Percentiles rank a stretch among this genome's conserved stretches.
Evolutionary conservation across 2,888 invertebrate species (phyloP).

Genomic region (Stegophylla sp.): DNA sequence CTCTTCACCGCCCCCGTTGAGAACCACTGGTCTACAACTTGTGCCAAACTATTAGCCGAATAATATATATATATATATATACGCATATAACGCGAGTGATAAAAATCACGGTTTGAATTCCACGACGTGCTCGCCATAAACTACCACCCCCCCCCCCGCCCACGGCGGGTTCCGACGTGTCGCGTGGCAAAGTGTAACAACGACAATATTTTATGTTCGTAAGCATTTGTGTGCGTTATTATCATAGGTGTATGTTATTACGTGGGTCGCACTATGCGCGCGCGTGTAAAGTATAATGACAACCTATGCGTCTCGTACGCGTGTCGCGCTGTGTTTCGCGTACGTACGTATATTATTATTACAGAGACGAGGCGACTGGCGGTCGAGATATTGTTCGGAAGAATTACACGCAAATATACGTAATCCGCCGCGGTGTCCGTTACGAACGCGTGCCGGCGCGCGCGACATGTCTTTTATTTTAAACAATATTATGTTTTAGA

Average conservation of each 20-base stretch:
- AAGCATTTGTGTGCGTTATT: not conserved
- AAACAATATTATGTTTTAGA: no score
- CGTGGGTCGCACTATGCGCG: not conserved
- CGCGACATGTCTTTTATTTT: not conserved
- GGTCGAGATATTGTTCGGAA: not conserved
- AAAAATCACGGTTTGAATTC: no score
- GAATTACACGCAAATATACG: not conserved
- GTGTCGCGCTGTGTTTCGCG: no score
- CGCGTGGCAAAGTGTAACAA: not conserved
- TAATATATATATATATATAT: no score
- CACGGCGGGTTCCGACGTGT: not conserved
- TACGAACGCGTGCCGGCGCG: conserved; percentile 3
- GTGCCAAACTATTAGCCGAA: no score
- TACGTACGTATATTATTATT: no score
- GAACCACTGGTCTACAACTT: no score
- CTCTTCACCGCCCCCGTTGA: no score
- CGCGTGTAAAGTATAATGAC: not conserved
- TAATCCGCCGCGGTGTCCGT: not conserved
- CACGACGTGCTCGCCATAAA: conserved; percentile 27
- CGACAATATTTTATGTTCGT: no score
- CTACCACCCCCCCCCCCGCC: not conserved
- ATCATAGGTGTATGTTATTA: not conserved
- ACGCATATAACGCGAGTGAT: no score
- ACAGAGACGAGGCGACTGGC: not conserved
- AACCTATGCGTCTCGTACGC: not conserved